Conservation (phyloP, 2,797 vertebrate genomes). For the Siniperca obscura region DNA sequence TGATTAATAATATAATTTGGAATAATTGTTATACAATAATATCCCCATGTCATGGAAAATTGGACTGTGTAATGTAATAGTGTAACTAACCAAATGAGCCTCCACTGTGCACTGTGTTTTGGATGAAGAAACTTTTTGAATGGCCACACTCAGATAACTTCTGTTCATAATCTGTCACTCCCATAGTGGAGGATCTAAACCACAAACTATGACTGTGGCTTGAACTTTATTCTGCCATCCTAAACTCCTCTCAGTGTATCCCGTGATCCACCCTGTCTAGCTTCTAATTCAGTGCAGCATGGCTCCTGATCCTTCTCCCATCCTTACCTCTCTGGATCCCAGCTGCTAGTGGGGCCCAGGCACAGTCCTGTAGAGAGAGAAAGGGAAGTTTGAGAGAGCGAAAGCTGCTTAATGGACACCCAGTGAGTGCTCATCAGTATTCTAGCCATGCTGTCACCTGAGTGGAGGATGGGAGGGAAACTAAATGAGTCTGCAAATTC, state of each 20-base stretch:
- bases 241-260: constrained; percentile 34
- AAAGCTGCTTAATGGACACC: constrained; percentile 74
- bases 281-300: constrained; percentile 64
- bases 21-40: not conserved
- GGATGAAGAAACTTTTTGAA: not conserved
- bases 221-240: constrained; percentile 40
- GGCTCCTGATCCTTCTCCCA: constrained; percentile 54
- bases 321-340: constrained; percentile 57
- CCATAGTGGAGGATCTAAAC: constrained; percentile 29
- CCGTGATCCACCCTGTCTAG: constrained; percentile 68
- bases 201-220: constrained; percentile 52
- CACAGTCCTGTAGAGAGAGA: constrained; percentile 39
- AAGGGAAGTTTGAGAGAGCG: constrained; percentile 54
- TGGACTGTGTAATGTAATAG: not conserved
- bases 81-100: not conserved
- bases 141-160: not conserved
- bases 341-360: constrained; percentile 53
- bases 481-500: constrained; percentile 87
- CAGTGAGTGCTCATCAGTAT: constrained; percentile 83
- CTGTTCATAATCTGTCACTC: constrained; percentile 28
- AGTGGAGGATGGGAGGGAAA: constrained; percentile 81
- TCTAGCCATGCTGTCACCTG: constrained; percentile 82
- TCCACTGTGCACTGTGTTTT: not conserved
- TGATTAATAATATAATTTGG: not conserved
- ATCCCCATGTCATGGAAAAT: not conserved